phyloP scores from a whole-genome alignment of 2,888 invertebrate species.

The Loripinus fragilis region DNA sequence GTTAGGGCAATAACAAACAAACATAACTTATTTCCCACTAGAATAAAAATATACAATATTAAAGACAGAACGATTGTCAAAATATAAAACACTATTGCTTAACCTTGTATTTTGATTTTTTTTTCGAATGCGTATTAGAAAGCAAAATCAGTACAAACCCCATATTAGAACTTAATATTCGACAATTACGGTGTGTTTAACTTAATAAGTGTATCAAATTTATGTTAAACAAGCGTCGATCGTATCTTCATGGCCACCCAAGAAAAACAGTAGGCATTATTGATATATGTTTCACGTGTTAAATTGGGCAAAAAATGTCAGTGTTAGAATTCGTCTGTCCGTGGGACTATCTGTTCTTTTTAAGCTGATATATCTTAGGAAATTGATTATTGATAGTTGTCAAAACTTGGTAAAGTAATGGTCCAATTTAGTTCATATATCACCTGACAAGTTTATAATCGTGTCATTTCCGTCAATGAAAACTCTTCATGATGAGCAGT shows the following conservation, averaged over 20 bases:
- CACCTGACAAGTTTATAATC: conserved; percentile 44
- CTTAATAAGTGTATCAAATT: conserved; percentile 3
- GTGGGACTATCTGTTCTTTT: neutral
- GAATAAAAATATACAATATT: too few species aligned
- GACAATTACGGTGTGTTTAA: conserved; percentile 8
- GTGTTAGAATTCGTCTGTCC: conserved; percentile 44
- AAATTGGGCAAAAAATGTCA: conserved; percentile 57
- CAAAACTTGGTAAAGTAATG: conserved; percentile 42
- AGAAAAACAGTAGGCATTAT: conserved; percentile 34
- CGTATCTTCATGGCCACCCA: conserved; percentile 38
- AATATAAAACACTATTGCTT: too few species aligned
- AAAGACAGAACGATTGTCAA: too few species aligned
- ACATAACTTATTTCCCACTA: too few species aligned
- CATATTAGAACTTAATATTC: neutral
- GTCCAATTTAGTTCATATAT: conserved; percentile 52
- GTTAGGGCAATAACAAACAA: too few species aligned
- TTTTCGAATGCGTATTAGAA: too few species aligned
- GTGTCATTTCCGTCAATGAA: conserved; percentile 36
- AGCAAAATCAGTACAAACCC: too few species aligned
- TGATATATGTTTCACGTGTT: conserved; percentile 47
- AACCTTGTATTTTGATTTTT: too few species aligned
- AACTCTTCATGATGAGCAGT: neutral
- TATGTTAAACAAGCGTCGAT: neutral
- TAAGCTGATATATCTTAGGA: conserved; percentile 51
- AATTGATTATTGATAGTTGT: conserved; percentile 42